Base-by-base conservation (phyloP, 2,113 vertebrate genomes). In the Alces alces region DNA sequence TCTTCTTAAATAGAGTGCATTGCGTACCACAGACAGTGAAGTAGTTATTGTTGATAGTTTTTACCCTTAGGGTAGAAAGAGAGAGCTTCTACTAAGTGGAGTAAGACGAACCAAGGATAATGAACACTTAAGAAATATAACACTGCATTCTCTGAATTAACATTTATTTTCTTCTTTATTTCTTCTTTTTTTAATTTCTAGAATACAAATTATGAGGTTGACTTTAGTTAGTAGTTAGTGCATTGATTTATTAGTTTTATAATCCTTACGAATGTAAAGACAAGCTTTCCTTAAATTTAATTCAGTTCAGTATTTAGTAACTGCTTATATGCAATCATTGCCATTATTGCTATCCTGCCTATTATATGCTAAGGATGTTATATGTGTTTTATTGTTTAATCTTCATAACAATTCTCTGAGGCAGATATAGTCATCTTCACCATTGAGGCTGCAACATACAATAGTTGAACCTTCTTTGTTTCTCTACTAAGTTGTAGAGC, bases 171-270 rank as follows among this genome's bases (percentile, higher is more conserved):
- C 57, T 58, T 70, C 43, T 61, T 86, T 79, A 70, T 58, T 96
- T 66, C 43, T 64, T 79, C 30, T 93, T 93, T 93, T 87, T 70
- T 76, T 70, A 52, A 43, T 87, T 91, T 96, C n/a, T 92, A 92
- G 83, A 93, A 86, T 92, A 93, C 57, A 93, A 96, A 89, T 61
- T 80, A 47, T 70, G 10, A 78, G 17, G 21, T 89, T 95, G 36
- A 90, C 4, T 93, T 86, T 89, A 95, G 52, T 84, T 61, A 94
- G 33, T 43, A 89, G 27, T 83, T 47, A 86, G 70, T 58, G 86
- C 36, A 30, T 43, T 89, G 14, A 93, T 45, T 45, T 91, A 85
- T 76, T 95, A 58, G 88, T 95, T 95, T 93, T 76, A 55, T 91
- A 91, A 91, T 82, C 50, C 36, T 97, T 92, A 91, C 8, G 79